phyloP scores from a whole-genome alignment of 1,140 invertebrate species.

The Argopecten irradians region DNA sequence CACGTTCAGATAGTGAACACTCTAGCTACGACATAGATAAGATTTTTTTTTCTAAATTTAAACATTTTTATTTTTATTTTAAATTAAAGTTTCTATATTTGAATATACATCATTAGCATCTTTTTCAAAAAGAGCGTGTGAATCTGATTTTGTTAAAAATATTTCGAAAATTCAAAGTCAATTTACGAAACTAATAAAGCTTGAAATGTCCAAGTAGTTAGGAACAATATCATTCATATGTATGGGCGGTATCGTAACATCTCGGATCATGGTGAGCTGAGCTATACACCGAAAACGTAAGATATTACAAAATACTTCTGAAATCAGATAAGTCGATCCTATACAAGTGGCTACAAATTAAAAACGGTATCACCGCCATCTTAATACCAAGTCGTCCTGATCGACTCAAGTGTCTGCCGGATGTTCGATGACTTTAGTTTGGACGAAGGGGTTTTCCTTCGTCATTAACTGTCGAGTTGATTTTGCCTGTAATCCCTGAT shows the following conservation, averaged over 20 bases:
- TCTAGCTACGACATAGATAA: background rate
- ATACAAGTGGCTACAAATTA: constrained; percentile 18
- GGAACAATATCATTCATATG: background rate
- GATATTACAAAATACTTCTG: constrained; percentile 18
- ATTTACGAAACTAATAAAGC: background rate
- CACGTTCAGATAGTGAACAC: background rate
- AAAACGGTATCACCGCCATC: background rate
- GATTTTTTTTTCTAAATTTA: background rate
- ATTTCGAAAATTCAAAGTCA: background rate
- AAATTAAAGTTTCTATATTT: background rate
- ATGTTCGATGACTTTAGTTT: background rate
- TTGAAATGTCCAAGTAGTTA: background rate
- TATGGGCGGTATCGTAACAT: background rate
- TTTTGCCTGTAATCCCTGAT: background rate
- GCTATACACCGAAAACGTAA: background rate
- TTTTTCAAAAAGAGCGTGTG: background rate
- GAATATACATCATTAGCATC: background rate
- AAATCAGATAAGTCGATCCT: constrained; percentile 16
- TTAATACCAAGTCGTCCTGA: background rate
- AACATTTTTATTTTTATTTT: background rate
- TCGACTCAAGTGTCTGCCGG: background rate
- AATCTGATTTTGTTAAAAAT: background rate
- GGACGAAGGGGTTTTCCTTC: background rate
- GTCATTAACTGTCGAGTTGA: background rate
- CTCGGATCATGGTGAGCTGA: background rate